Base-by-base conservation (phyloP, 2,797 vertebrate genomes). In the Clangula hyemalis region DNA sequence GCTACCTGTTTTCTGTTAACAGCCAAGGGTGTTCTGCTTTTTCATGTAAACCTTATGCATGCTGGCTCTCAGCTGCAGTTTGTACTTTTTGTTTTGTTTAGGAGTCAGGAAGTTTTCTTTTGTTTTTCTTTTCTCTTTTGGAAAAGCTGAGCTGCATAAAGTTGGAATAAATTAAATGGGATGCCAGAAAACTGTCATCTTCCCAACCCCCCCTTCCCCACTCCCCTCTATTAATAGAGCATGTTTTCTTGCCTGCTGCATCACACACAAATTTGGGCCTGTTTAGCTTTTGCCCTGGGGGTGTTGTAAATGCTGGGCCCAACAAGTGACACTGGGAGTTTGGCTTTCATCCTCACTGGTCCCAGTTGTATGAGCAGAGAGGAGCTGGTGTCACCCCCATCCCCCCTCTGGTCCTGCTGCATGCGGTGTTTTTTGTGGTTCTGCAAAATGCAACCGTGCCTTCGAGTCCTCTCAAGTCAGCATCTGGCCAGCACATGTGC, bases 151-250 rank as follows among this genome's bases (percentile, higher is more conserved):
- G 70, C 80, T 96, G 79, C 92, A 62, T 92, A 84, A 97, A 92
- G 64, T 91, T 95, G 92, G 80, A 97, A 96, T 96, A 97, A 97
- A 96, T 96, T 95, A 97, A 96, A 96, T 60, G 80, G 90, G 91
- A 95, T 93, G 80, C 94, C 90, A 93, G 77, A 94, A 96, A 92
- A 64, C 36, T 76, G 54, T 76, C 74, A 73, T 88, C 57, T 90
- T 87, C 62, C 30, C 38, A 38, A 38, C 45, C 27, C 62, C 54
- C 38, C 51, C 51, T 39, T 87, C 49, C 61, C 43, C 15, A 11
- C 30, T 77, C 39, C n/a, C 27, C 41, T 90, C 61, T 77, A 24
- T 91, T 88, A 11, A 6, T 34, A 62, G 76, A 65, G 70, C 8
- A 8, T 0, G 0, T 66, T 84, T 77, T 43, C 62, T 94, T 80